phyloP scores from a whole-genome alignment of 2,797 vertebrate species.

The Moxostoma hubbsi region DNA sequence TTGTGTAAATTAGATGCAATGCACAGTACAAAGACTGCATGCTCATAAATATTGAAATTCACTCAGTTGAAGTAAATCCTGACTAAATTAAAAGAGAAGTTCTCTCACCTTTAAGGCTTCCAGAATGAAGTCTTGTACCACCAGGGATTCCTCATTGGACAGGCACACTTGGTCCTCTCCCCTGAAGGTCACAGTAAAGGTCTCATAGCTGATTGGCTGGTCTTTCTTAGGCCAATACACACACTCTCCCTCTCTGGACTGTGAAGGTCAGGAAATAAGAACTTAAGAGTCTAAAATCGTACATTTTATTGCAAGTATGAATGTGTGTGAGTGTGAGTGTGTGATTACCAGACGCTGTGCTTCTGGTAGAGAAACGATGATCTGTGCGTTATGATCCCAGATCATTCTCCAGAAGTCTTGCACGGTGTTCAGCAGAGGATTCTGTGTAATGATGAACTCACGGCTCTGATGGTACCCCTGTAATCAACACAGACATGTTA shows the following conservation, averaged over 20 bases:
- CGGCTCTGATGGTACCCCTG: constrained; percentile 90
- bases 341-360: constrained; percentile 82
- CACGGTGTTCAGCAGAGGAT: constrained; percentile 89
- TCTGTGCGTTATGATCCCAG: constrained; percentile 91
- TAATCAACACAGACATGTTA: not conserved
- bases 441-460: constrained; percentile 93
- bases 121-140: constrained; percentile 90
- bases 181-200: constrained; percentile 86
- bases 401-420: constrained; percentile 97
- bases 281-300: not conserved
- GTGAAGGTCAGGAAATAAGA: constrained; percentile 35
- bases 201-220: constrained; percentile 90
- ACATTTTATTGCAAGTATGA: not conserved
- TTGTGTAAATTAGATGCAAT: no score
- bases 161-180: constrained; percentile 86
- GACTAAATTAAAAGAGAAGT: not conserved
- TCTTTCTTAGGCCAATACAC: constrained; percentile 92
- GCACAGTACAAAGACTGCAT: no score
- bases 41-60: no score
- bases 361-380: constrained; percentile 88
- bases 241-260: constrained; percentile 79
- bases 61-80: no score
- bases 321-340: constrained; percentile 1
- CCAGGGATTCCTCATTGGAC: constrained; percentile 86
- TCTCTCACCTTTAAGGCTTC: constrained; percentile 86